Conservation (phyloP, 2,113 vertebrate species). For the Phainopepla nitens region DNA sequence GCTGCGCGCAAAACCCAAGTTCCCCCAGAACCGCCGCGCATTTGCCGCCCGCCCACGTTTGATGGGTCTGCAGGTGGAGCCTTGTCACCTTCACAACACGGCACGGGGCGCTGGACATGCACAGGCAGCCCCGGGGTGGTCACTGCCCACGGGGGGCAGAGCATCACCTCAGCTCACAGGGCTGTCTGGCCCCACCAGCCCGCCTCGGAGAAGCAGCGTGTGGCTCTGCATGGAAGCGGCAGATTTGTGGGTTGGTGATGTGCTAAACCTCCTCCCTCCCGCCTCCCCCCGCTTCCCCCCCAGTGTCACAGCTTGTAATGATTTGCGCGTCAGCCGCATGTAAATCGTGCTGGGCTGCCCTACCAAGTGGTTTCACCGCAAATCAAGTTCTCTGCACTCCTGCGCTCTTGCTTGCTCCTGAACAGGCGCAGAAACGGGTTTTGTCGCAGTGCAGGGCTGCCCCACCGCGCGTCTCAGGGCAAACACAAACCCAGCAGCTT, state of each 20-base stretch:
- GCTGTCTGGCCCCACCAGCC: too few species aligned
- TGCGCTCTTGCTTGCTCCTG: background rate
- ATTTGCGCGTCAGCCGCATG: background rate
- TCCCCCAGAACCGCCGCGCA: rapidly evolving
- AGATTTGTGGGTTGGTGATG: background rate
- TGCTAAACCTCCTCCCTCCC: background rate
- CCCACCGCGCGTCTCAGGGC: rapidly evolving
- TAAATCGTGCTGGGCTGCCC: background rate
- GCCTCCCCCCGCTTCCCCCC: too few species aligned
- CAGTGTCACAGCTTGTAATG: background rate
- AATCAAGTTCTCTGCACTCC: background rate
- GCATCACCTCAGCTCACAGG: rapidly evolving
- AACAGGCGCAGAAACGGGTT: rapidly evolving
- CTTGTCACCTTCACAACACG: rapidly evolving
- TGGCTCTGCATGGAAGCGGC: background rate
- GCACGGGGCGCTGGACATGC: background rate
- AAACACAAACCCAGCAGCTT: background rate
- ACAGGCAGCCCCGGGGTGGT: rapidly evolving
- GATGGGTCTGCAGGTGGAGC: rapidly evolving
- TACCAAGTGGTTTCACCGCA: background rate
- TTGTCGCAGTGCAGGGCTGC: background rate
- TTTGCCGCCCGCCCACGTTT: rapidly evolving
- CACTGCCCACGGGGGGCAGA: background rate
- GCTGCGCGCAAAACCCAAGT: rapidly evolving
- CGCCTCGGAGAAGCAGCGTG: rapidly evolving